These are phyloP conservation scores for Alethe castanea DNA, from an alignment of 2,113 vertebrate species.

Conservation along the genomic window DNA sequence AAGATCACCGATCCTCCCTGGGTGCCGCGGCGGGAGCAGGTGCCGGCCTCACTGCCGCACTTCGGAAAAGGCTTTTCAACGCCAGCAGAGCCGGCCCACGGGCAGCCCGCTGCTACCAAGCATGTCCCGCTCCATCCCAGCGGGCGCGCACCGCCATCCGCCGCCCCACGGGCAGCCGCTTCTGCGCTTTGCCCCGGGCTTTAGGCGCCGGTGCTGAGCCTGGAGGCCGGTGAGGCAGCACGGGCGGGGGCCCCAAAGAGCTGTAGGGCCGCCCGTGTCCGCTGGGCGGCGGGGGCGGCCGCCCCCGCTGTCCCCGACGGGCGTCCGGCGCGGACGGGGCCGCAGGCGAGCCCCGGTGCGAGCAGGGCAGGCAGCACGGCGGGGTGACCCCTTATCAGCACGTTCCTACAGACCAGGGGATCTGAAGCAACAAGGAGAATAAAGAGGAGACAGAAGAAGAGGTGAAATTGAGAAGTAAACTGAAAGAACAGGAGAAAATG, in stretches of 20 bases:
- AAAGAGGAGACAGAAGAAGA: background rate
- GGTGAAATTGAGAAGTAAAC: background rate
- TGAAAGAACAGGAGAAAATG: background rate
- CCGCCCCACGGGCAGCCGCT: background rate
- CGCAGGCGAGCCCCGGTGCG: background rate
- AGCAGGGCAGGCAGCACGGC: background rate
- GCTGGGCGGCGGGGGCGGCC: constrained; percentile 70
- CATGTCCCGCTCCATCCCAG: background rate
- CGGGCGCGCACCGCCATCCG: background rate
- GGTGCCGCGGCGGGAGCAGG: too few relatives aligned
- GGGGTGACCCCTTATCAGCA: background rate
- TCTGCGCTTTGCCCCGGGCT: background rate
- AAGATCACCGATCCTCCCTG: background rate
- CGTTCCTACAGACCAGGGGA: too few relatives aligned
- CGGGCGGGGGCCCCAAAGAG: background rate
- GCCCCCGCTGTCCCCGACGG: constrained; percentile 17
- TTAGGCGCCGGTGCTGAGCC: background rate
- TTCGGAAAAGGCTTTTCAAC: background rate
- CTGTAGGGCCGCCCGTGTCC: constrained; percentile 49
- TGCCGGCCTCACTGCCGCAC: background rate
- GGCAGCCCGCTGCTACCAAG: background rate
- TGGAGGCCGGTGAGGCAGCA: background rate
- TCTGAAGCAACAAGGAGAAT: background rate
- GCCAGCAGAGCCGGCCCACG: background rate
- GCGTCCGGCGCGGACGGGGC: background rate